phyloP scores from a whole-genome alignment of 2,888 invertebrate genomes.

The Odontocolon sp. region DNA sequence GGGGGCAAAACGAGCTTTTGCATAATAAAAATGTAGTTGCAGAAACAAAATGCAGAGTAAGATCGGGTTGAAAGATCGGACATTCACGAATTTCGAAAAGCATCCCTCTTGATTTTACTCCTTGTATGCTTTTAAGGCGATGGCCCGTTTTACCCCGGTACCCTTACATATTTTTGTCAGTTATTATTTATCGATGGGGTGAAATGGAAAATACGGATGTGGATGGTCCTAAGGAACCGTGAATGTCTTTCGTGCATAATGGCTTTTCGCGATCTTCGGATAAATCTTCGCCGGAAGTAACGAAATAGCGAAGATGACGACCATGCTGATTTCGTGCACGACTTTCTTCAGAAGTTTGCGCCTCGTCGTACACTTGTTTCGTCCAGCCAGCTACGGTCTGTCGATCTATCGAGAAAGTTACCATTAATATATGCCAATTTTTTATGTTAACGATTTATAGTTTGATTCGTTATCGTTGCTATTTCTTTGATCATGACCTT shows the following conservation, averaged over 20 bases:
- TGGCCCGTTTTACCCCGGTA: not conserved
- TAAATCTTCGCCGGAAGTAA: slow-evolving; percentile 42
- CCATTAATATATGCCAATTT: not conserved
- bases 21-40: no score
- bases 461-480: not conserved
- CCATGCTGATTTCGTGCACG: slow-evolving; percentile 46
- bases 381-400: slow-evolving; percentile 55
- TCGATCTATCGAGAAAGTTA: slow-evolving; percentile 35
- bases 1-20: no score
- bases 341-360: slow-evolving; percentile 35
- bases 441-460: not conserved
- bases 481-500: slow-evolving; percentile 14
- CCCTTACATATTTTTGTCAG: not conserved
- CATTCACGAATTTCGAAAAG: no score
- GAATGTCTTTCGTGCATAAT: slow-evolving; percentile 41
- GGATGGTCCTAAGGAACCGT: slow-evolving; percentile 35
- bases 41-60: no score
- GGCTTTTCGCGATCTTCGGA: slow-evolving; percentile 44
- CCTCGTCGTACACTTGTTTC: slow-evolving; percentile 49
- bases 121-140: no score
- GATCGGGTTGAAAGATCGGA: no score
- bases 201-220: slow-evolving; percentile 42
- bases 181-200: not conserved
- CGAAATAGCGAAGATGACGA: slow-evolving; percentile 50
- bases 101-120: no score